Conservation (phyloP, 2,888 invertebrate species). For the Chrysotoxum bicinctum region DNA sequence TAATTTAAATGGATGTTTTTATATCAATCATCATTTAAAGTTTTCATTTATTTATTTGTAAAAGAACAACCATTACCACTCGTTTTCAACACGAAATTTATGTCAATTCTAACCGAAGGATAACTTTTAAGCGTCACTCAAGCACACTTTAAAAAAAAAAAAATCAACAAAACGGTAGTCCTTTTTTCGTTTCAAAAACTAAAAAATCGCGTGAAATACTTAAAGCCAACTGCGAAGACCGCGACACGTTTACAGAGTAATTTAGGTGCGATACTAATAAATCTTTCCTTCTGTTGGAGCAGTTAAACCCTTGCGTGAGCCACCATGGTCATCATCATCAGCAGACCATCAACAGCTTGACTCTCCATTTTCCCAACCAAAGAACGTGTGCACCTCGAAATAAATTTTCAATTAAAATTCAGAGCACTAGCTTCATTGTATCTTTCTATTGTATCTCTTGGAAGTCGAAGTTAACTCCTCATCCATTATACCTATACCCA, state of each 20-base stretch:
- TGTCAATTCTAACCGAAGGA: slow-evolving; percentile 46
- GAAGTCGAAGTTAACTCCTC: slow-evolving; percentile 25
- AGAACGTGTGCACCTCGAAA: slow-evolving; percentile 40
- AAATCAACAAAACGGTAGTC: slow-evolving; percentile 4
- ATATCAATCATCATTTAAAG: not conserved
- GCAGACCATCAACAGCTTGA: slow-evolving; percentile 6
- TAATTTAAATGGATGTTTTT: too few species aligned
- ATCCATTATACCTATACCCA: not conserved
- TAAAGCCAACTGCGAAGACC: slow-evolving; percentile 35
- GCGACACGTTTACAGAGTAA: slow-evolving; percentile 62
- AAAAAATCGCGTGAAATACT: slow-evolving; percentile 38
- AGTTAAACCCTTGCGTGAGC: slow-evolving; percentile 59
- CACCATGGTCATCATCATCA: slow-evolving; percentile 19
- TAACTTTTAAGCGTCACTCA: slow-evolving; percentile 18
- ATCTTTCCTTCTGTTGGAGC: slow-evolving; percentile 49
- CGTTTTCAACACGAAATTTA: slow-evolving; percentile 34
- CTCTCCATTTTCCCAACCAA: not conserved
- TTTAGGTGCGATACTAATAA: slow-evolving; percentile 68
- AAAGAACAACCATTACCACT: slow-evolving; percentile 51
- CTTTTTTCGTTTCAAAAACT: slow-evolving; percentile 29
- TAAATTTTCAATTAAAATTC: slow-evolving; percentile 54
- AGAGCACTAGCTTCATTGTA: slow-evolving; percentile 36
- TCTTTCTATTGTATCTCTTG: slow-evolving; percentile 2
- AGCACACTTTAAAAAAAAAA: not conserved
- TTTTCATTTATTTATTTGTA: not conserved